phyloP scores from a whole-genome alignment of 1,140 invertebrate genomes.

The Penaeus japonicus region DNA sequence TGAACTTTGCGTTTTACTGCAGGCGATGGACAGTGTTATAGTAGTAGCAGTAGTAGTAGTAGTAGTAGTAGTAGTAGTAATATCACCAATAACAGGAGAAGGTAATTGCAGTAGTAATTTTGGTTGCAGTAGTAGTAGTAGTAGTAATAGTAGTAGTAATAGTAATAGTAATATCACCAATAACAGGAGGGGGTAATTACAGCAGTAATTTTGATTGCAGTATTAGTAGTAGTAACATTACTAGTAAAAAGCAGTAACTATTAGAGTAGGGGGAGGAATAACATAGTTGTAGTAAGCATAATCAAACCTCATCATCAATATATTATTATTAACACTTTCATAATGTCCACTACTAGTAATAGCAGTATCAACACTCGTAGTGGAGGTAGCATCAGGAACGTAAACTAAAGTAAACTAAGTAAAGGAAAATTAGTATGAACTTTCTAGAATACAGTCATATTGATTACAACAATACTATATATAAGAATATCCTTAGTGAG shows the following conservation, averaged over 20 bases:
- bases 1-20: neutral
- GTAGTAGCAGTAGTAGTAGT: neutral
- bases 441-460: no score
- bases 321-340: neutral
- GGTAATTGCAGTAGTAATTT: neutral
- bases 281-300: no score
- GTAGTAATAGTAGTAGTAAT: neutral
- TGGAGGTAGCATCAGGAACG: neutral
- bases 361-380: neutral
- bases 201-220: neutral
- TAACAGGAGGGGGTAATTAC: neutral
- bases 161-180: neutral
- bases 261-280: no score
- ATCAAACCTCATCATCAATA: no score
- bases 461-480: no score
- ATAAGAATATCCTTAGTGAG: no score
- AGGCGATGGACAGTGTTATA: neutral
- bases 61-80: slow-evolving; percentile 20
- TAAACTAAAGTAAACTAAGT: neutral
- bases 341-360: neutral
- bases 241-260: no score
- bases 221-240: neutral
- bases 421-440: neutral
- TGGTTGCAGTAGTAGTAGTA: neutral
- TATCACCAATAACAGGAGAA: neutral